Evolutionary conservation across 2,113 vertebrate genomes (phyloP).

Genomic region (Trogon melanurus): DNA sequence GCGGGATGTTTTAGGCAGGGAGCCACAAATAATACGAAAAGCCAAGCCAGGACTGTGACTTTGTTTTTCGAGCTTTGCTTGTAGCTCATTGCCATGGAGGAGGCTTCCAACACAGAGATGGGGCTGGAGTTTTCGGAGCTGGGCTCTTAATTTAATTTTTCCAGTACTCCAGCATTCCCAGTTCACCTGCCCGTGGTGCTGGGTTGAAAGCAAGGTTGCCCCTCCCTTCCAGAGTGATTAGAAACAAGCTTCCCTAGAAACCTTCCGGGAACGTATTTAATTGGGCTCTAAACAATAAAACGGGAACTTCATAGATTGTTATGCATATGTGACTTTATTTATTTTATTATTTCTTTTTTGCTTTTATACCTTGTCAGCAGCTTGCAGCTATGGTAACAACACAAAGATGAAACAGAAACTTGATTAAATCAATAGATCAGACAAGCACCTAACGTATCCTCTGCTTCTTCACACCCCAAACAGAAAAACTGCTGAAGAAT

Average conservation of each 20-base stretch:
- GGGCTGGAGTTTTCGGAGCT: not conserved
- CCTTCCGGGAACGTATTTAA: not conserved
- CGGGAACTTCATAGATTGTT: not conserved
- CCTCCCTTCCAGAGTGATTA: not conserved
- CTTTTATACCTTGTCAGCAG: constrained; percentile 34
- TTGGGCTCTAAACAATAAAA: not conserved
- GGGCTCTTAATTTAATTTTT: not conserved
- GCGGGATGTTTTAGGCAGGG: not conserved
- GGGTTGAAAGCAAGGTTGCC: not conserved
- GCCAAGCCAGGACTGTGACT: not conserved
- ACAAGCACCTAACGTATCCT: not conserved
- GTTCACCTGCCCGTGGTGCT: not conserved
- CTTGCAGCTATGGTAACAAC: constrained; percentile 44
- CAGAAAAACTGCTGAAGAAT: not conserved
- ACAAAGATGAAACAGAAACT: constrained; percentile 1
- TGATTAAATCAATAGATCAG: constrained; percentile 44
- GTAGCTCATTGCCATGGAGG: not conserved
- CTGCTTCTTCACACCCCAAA: not conserved
- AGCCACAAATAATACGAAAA: not conserved
- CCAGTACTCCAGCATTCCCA: not conserved
- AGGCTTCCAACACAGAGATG: not conserved
- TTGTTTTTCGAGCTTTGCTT: not conserved
- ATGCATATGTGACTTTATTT: not conserved
- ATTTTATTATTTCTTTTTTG: not conserved
- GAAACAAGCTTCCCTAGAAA: not conserved